Base-by-base conservation (phyloP, 2,888 invertebrate species). In the Acrocyrtus sp. region DNA sequence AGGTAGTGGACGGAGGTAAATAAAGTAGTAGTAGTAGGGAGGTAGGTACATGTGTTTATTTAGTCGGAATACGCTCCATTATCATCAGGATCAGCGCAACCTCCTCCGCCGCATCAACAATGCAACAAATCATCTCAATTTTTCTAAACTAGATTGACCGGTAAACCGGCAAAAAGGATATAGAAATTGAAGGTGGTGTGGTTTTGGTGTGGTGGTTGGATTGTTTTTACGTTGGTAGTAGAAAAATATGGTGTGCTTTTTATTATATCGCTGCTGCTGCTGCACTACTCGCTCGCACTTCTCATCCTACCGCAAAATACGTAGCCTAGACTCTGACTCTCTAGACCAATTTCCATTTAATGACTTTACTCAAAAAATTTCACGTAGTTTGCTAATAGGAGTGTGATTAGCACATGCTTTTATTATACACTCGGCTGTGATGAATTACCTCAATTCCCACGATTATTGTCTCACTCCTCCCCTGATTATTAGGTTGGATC, bases 381-480 rank as follows among this genome's bases (percentile, higher is more conserved):
- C 19, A 45, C 21, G 22, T 47, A 47, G 22, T 19, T 2, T 48
- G 29, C 1, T 27, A 51, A n/a, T 34, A 47, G 47, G 8, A 19
- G 12, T 15, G 6, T 17, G n/a, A n/a, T n/a, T n/a, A n/a, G n/a
- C n/a, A n/a, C n/a, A 43, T 26, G 21, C 17, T 51, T 51, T 26
- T 47, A 22, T 60, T 17, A 43, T 48, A n/a, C n/a, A n/a, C n/a
- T n/a, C n/a, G n/a, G 43, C 53, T 72, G 65, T 72, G 72, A 72
- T 65, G 58, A 72, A 57, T 70, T 62, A 57, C 43, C 58, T 53
- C 51, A 51, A 70, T 70, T 70, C 63, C 70, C 70, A 70, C 70
- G 70, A 57, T 70, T 63, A 70, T 63, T 70, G 70, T 70, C 70
- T 70, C 70, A 63, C 70, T 56, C 70, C 70, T 63, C 63, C 70